Evolutionary conservation across 2,113 vertebrate genomes (phyloP).

Genomic region (Bubo bubo): DNA sequence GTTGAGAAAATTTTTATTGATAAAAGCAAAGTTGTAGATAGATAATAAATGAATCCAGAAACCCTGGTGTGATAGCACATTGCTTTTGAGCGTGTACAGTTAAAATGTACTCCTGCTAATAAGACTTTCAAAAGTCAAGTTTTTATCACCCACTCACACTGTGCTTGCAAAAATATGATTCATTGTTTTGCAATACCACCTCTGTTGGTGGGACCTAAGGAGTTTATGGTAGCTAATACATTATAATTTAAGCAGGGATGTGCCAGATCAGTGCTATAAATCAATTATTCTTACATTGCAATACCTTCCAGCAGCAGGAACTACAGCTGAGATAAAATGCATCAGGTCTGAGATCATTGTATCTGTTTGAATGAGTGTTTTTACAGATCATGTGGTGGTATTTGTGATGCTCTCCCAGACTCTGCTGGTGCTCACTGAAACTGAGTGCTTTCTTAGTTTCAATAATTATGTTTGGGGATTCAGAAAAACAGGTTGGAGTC

Average conservation of each 20-base stretch:
- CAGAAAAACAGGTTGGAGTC: background rate
- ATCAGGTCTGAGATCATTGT: no score
- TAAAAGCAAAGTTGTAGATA: background rate
- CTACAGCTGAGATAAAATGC: background rate
- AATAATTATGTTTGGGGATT: background rate
- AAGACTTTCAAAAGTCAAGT: background rate
- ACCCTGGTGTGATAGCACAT: background rate
- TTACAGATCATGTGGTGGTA: background rate
- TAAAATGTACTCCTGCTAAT: background rate
- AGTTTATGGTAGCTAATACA: background rate
- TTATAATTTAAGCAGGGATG: background rate
- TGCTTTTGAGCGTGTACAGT: background rate
- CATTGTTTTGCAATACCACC: background rate
- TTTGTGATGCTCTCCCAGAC: background rate
- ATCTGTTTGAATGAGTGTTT: background rate
- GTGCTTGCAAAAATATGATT: background rate
- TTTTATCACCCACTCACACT: background rate
- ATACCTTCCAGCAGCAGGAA: background rate
- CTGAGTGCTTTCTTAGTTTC: background rate
- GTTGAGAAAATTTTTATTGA: background rate
- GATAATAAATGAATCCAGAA: background rate
- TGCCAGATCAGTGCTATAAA: background rate
- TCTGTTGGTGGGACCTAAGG: background rate
- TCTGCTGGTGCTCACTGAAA: background rate
- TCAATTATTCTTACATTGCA: background rate